phyloP scores from a whole-genome alignment of 1,140 invertebrate genomes.

The Pseudomyrmex pallidus region DNA sequence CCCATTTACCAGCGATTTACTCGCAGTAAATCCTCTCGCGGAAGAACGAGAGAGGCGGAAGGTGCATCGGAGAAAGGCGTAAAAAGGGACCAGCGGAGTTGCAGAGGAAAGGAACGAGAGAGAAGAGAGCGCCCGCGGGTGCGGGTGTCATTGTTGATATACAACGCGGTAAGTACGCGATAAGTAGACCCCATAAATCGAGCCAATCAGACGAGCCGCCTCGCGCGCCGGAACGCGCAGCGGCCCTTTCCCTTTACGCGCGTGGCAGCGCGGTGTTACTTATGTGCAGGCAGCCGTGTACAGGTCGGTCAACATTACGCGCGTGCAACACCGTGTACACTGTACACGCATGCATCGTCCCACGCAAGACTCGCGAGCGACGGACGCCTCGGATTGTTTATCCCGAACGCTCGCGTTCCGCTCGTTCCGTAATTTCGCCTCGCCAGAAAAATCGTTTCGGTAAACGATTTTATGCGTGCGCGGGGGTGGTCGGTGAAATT shows the following conservation, averaged over 20 bases:
- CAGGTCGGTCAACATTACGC: constrained; percentile 68
- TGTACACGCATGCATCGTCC: constrained; percentile 64
- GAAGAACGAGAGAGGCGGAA: constrained; percentile 47
- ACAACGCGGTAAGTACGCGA: constrained; percentile 85
- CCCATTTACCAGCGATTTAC: constrained; percentile 64
- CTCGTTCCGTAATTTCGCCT: constrained; percentile 25
- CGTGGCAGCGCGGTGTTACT: constrained; percentile 72
- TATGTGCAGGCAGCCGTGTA: constrained; percentile 63
- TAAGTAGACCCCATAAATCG: constrained; percentile 85
- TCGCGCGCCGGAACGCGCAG: constrained; percentile 61
- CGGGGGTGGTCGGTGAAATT: constrained; percentile 50
- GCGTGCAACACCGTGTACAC: constrained; percentile 49
- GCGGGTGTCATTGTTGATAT: constrained; percentile 85
- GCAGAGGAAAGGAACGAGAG: constrained; percentile 17
- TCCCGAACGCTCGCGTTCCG: constrained; percentile 46
- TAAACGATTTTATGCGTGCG: neutral
- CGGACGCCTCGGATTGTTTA: constrained; percentile 65
- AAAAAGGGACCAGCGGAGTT: constrained; percentile 54
- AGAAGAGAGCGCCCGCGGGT: constrained; percentile 81
- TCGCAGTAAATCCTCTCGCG: constrained; percentile 58
- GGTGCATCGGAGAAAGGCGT: constrained; percentile 54
- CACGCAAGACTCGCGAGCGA: constrained; percentile 66
- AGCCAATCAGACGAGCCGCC: constrained; percentile 83
- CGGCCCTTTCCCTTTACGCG: constrained; percentile 54
- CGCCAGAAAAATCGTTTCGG: constrained; percentile 40